Evolutionary conservation across 2,113 vertebrate genomes (phyloP), one percentile per base, ranked within the genome.

Genomic region (Heliornis fulica): DNA sequence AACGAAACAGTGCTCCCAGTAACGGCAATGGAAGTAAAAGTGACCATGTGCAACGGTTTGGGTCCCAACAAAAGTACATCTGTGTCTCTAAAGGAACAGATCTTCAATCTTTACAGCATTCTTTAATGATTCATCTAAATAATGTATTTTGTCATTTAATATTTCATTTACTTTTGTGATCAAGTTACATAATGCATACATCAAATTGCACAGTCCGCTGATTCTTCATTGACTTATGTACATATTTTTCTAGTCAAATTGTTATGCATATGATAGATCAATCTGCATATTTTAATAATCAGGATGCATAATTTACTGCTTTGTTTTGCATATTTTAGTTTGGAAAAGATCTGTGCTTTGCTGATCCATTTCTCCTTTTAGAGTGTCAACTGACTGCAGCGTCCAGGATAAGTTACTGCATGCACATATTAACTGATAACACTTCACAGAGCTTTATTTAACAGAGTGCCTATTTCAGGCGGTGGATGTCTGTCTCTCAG

Each of bases 181-280:
- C 36, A 92, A 91, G 61, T 92, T 94, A 91, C 65, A 87, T 90
- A 96, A 96, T 19, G 53, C 43, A 82, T 71, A 92, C 54, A 94
- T 88, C 83, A 87, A 48, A 74, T 88, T 78, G 17, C 80, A 90
- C 60, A 70, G 76, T 81, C 84, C 86, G 22, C 22, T 79, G n/a
- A 93, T 92, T 96, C 70, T 91, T 87, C 91, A 91, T 48, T 94
- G 75, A 96, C 83, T 96, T 96, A 94, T 69, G 79, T 89, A 95
- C 75, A 87, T 87, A 97, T 96, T 97, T 97, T 92, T 83, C 87
- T 91, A 94, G 66, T 94, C 48, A 97, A 96, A 96, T 92, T 93
- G 38, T 86, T 96, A 78, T 96, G 92, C 70, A 29, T 84, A 81
- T 46, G 26, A 5, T 46, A 93, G 84, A 38, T 34, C 28, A 66